Evolutionary conservation across 2,797 vertebrate species (phyloP).

Genomic region (Huso huso): DNA sequence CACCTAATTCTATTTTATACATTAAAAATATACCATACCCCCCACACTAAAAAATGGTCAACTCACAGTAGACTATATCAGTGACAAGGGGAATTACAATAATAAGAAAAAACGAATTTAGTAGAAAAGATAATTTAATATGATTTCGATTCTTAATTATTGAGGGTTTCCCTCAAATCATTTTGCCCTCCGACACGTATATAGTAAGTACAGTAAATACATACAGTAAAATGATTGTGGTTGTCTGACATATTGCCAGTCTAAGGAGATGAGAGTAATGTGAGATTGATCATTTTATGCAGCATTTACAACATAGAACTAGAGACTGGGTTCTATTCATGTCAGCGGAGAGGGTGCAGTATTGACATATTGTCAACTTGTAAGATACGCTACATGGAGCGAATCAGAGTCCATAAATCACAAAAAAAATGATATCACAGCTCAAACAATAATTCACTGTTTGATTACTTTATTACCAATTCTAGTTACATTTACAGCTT

Average conservation of each 20-base stretch:
- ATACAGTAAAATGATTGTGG: background rate
- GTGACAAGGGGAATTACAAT: too few relatives aligned
- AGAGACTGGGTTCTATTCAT: conserved; percentile 9
- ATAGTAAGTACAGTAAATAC: too few relatives aligned
- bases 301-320: conserved; percentile 9
- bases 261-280: conserved; percentile 21
- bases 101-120: too few relatives aligned
- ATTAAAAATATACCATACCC: too few relatives aligned
- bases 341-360: conserved; percentile 1
- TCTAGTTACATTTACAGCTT: background rate
- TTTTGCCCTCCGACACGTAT: too few relatives aligned
- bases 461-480: conserved; percentile 1
- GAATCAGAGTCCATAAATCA: conserved; percentile 14
- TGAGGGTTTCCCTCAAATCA: too few relatives aligned
- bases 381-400: background rate
- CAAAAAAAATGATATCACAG: conserved; percentile 4
- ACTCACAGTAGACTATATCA: too few relatives aligned
- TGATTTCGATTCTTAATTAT: too few relatives aligned
- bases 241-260: conserved; percentile 5
- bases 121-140: too few relatives aligned
- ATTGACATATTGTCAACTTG: conserved; percentile 9
- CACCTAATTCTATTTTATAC: too few relatives aligned
- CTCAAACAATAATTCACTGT: background rate
- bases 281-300: conserved; percentile 15
- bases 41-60: too few relatives aligned